Evolutionary conservation across 2,797 vertebrate genomes (phyloP).

Genomic region (Peromyscus nudipes): DNA sequence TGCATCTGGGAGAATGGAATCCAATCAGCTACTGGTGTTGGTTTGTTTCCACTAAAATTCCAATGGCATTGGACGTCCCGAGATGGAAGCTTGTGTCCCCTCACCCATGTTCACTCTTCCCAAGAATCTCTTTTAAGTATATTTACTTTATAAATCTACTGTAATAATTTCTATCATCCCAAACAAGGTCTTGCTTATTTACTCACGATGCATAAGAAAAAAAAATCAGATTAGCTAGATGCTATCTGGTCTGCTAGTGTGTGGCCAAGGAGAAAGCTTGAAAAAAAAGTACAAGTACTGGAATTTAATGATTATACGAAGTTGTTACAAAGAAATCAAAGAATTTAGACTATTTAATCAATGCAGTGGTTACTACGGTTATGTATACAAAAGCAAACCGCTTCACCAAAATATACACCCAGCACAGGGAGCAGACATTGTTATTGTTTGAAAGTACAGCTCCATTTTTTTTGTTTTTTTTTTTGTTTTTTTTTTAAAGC

Average conservation of each 20-base stretch:
- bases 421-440: neutral
- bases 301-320: neutral
- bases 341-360: conserved; percentile 33
- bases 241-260: neutral
- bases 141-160: conserved; percentile 6
- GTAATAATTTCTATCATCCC: conserved; percentile 32
- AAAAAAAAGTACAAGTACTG: neutral
- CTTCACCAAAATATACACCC: neutral
- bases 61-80: neutral
- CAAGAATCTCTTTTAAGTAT: conserved; percentile 29
- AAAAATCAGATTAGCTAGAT: conserved; percentile 15
- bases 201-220: conserved; percentile 3
- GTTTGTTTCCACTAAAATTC: conserved; percentile 64
- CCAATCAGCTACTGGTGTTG: neutral
- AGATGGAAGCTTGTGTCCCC: neutral
- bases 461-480: too few species aligned
- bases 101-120: conserved; percentile 21
- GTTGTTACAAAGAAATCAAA: neutral
- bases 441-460: neutral
- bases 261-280: neutral
- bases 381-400: neutral
- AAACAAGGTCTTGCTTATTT: conserved; percentile 38
- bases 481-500: neutral
- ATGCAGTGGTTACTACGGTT: neutral
- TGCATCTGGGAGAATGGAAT: conserved; percentile 64